A percentile compares a stretch with the other conserved stretches of the same genome.
Evolutionary conservation across 2,888 invertebrate species (phyloP).

Genomic region (Conomelus anceps): DNA sequence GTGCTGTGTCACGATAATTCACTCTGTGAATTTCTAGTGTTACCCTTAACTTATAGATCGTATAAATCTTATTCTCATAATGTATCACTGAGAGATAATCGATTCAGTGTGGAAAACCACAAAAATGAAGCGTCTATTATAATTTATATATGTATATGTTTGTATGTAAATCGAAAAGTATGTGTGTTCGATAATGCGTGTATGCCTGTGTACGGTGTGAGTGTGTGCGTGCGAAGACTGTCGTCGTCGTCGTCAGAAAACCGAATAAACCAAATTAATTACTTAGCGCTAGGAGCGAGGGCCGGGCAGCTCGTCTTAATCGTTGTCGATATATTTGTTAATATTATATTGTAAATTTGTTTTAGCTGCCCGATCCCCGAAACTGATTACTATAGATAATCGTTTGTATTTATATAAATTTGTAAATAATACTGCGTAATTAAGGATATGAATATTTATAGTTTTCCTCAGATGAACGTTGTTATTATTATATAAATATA

Average conservation of each 20-base stretch:
- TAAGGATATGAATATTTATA: background rate
- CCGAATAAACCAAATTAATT: background rate
- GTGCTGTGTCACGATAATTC: background rate
- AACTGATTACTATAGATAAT: slow-evolving; percentile 2
- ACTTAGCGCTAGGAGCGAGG: background rate
- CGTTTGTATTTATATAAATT: slow-evolving; percentile 6
- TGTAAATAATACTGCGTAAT: background rate
- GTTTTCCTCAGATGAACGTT: background rate
- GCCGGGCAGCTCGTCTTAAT: background rate
- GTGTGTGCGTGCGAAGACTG: no score
- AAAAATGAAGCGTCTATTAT: background rate
- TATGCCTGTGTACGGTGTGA: background rate
- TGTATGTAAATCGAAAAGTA: background rate
- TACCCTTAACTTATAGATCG: background rate
- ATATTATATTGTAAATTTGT: background rate
- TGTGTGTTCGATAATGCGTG: background rate
- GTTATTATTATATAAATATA: background rate
- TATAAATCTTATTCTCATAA: slow-evolving; percentile 4
- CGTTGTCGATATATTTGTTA: background rate
- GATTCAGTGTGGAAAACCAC: background rate
- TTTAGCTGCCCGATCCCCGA: background rate
- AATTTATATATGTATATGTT: slow-evolving; percentile 9
- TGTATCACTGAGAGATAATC: background rate
- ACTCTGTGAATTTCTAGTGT: background rate
- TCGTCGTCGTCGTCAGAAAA: no score